Evolutionary conservation across 2,797 vertebrate species (phyloP), one percentile per base, ranked within the genome.

Genomic region (Gadopsis bispinosus): DNA sequence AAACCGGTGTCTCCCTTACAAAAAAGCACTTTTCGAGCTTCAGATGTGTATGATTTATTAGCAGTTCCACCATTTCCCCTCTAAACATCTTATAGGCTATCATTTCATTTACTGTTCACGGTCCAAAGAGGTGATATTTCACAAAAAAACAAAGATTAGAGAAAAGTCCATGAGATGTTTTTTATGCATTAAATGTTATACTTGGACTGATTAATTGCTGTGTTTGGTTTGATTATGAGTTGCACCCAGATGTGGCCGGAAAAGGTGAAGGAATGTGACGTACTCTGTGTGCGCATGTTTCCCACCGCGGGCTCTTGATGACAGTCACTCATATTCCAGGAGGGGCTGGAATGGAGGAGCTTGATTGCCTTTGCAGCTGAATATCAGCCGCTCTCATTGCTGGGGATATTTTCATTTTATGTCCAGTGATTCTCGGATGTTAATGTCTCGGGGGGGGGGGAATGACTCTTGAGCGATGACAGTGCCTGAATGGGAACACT

Each of bases 201-300:
- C 65, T 39, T 63, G 50, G 61, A 37, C 17, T 66, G 65, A 81
- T 79, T 68, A 20, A 83, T 63, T 39, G n/a, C 67, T 39, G 20
- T 71, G 47, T 87, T 79, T 82, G 47, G 37, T 77, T 74, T 69
- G 54, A 83, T 60, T 70, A 81, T 69, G 69, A 83, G 41, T 51
- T 47, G 22, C 43, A 76, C 16, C 48, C 37, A 79, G 19, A 83
- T 74, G 80, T 77, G 72, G 69, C 83, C 88, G 84, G 86, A 89
- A 88, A 91, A 85, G 86, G 86, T 79, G 62, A 92, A 87, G 82
- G 88, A 89, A 92, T 88, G 83, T 29, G 4, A 1, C 7, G 41
- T 4, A 13, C 37, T 47, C 66, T 63, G 37, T 60, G 48, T 29
- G 69, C 0, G 14, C 56, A 64, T 69, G 66, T 78, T 82, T 77